Evolutionary conservation across 2,113 vertebrate species (phyloP).

Genomic region (Brachypodius melanocephalos): DNA sequence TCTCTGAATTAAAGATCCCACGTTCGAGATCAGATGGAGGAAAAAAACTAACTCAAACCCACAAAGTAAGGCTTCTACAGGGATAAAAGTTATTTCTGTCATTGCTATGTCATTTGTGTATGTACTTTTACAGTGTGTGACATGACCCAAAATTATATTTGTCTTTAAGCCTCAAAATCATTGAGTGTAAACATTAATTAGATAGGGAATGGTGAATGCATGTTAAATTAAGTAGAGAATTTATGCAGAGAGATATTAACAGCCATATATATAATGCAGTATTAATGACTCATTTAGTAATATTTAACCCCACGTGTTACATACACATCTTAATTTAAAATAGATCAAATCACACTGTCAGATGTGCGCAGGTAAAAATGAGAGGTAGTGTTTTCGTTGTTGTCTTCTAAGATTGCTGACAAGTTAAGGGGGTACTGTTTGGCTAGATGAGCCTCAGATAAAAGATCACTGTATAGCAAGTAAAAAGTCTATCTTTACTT

Average conservation of each 20-base stretch:
- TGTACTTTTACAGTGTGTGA: neutral
- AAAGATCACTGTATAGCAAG: neutral
- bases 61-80: neutral
- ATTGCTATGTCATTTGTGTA: neutral
- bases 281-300: constrained; percentile 16
- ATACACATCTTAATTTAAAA: constrained; percentile 5
- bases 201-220: neutral
- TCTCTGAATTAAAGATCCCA: neutral
- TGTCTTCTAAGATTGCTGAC: neutral
- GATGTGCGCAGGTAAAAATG: neutral
- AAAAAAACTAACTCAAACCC: no score
- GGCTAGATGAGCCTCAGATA: neutral
- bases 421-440: neutral
- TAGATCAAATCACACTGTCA: neutral
- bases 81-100: neutral
- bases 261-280: neutral
- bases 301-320: neutral
- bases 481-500: neutral
- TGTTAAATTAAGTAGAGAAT: neutral
- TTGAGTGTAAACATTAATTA: neutral
- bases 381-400: neutral
- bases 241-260: neutral
- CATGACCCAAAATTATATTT: neutral
- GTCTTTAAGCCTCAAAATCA: neutral
- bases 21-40: neutral